Base-by-base conservation (phyloP, 2,797 vertebrate species). In the Chelmon rostratus region DNA sequence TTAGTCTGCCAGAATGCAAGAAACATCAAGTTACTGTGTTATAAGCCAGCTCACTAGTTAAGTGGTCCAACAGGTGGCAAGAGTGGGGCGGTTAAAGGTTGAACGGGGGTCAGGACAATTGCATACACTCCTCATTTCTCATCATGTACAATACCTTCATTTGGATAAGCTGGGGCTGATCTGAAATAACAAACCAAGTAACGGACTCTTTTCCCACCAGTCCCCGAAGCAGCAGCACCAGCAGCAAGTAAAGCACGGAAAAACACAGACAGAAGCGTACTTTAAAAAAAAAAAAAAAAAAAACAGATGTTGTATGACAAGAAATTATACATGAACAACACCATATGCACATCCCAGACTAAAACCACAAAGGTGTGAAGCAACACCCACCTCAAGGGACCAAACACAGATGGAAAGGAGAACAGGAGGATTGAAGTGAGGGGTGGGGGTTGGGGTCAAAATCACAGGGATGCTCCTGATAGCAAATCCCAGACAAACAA, bases 331-430 rank as follows among this genome's bases (percentile, higher is more conserved):
- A 61, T n/a, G 8, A 58, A 73, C 46, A 66, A 63, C 56, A 79
- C 59, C 83, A 89, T 85, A 76, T 88, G 86, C 47, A 88, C 73
- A 77, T 73, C 56, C 46, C 19, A 8, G 42, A 56, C 66, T 68
- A 28, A 71, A 84, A 54, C 52, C 85, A 83, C 71, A 81, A 28
- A 86, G 86, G 87, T 91, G 88, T 86, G 80, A 89, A 63, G 62
- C 52, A 77, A 68, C 88, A 69, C 90, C 88, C 81, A 53, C 25
- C 75, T 68, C 81, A 9, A 35, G 88, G 83, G 86, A 90, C 67
- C 53, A n/a, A 63, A 31, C 57, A 69, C 73, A 83, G 77, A 61
- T 67, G 68, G 70, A 74, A 46, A 38, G 31, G 57, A 56, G 40
- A n/a, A 35, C 1, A 57, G 16, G 50, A 54, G 40, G 65, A 9